phyloP scores from a whole-genome alignment of 1,140 invertebrate genomes.

The Diorhabda sublineata region DNA sequence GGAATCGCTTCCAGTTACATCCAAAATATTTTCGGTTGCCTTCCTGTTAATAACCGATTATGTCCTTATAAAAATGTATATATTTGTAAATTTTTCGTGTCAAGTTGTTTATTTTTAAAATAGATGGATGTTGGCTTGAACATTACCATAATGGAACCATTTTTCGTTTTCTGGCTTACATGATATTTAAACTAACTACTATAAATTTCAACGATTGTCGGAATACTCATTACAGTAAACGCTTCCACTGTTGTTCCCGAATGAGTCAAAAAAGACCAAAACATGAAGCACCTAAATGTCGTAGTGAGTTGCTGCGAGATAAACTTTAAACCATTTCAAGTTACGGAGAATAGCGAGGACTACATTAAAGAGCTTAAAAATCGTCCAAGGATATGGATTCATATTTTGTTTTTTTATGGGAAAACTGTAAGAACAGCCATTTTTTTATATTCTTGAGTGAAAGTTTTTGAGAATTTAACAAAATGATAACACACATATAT shows the following conservation, averaged over 20 bases:
- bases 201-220: slow-evolving; percentile 7
- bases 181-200: not conserved
- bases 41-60: no score
- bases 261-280: slow-evolving; percentile 10
- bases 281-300: not conserved
- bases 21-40: no score
- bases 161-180: not conserved
- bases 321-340: slow-evolving; percentile 4
- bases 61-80: no score
- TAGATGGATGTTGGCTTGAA: not conserved
- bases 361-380: slow-evolving; percentile 9
- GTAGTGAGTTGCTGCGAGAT: not conserved
- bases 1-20: no score
- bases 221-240: slow-evolving; percentile 8
- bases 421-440: no score
- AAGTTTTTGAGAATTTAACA: no score
- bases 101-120: not conserved
- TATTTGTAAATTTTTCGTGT: no score
- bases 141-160: slow-evolving; percentile 1
- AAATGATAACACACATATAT: no score
- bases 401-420: no score
- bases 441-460: no score
- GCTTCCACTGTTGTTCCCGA: not conserved
- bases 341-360: not conserved
- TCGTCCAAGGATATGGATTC: not conserved